Conservation (phyloP, 2,888 invertebrate genomes). For the Noctua janthina region DNA sequence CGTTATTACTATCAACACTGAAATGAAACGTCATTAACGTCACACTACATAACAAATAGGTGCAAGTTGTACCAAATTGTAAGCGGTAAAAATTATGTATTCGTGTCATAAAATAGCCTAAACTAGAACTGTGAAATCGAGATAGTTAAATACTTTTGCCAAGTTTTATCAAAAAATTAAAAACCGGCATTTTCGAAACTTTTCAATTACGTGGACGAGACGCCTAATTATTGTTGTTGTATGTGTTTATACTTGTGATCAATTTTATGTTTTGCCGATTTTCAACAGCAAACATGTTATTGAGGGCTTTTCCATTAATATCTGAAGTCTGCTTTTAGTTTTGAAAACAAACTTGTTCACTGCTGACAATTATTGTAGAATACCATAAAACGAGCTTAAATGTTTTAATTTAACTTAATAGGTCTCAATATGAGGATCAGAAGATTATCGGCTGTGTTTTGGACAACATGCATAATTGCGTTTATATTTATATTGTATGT, state of each 20-base stretch:
- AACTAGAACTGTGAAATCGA: constrained; percentile 30
- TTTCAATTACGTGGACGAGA: constrained; percentile 31
- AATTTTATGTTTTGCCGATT: constrained; percentile 35
- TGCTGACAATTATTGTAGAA: constrained; percentile 1
- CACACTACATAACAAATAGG: constrained; percentile 25
- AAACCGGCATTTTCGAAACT: constrained; percentile 34
- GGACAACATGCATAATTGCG: constrained; percentile 90
- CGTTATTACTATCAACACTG: constrained; percentile 2
- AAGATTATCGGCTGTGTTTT: constrained; percentile 90
- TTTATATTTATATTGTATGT: constrained; percentile 92
- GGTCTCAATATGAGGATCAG: constrained; percentile 88
- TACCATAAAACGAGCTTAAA: neutral
- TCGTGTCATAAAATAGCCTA: constrained; percentile 39
- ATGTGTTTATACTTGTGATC: constrained; percentile 19
- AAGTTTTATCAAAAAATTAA: constrained; percentile 25
- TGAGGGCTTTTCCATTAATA: neutral
- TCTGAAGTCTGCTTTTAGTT: constrained; percentile 4
- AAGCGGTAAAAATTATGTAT: constrained; percentile 51
- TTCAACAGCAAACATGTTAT: neutral
- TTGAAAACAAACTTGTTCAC: neutral
- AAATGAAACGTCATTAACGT: constrained; percentile 41
- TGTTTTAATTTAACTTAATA: constrained; percentile 10
- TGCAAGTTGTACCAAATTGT: constrained; percentile 14
- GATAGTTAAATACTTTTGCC: constrained; percentile 34
- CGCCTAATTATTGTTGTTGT: constrained; percentile 17